Conservation (phyloP, 2,113 vertebrate species). For the Hyperoodon ampullatus region DNA sequence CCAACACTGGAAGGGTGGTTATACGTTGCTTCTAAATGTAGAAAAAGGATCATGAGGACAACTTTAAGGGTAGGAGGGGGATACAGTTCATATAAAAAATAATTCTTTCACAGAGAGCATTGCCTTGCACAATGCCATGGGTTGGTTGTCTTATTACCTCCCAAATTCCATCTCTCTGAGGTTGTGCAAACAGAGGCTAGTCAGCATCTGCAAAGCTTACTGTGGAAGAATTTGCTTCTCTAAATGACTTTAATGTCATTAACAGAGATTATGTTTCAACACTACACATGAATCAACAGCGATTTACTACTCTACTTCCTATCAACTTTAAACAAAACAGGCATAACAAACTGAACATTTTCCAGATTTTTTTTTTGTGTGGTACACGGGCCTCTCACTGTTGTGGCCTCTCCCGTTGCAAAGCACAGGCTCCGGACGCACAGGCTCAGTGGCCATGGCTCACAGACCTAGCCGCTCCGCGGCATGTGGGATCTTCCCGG, state of each 20-base stretch:
- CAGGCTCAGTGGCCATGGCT: no score
- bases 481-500: no score
- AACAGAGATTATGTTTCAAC: neutral
- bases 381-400: no score
- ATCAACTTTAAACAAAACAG: conserved; percentile 29
- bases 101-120: neutral
- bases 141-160: neutral
- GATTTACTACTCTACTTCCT: neutral
- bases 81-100: neutral
- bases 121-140: neutral
- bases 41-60: neutral
- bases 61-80: neutral
- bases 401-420: no score
- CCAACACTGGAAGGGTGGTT: neutral
- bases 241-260: neutral
- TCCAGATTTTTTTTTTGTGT: neutral
- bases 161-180: neutral
- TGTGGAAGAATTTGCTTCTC: neutral
- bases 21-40: neutral
- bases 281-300: neutral
- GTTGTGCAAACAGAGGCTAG: neutral
- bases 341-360: neutral
- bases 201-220: neutral
- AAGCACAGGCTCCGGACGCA: no score
- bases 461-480: no score